phyloP scores from a whole-genome alignment of 1,140 invertebrate species.

The Heliconius hewitsoni region DNA sequence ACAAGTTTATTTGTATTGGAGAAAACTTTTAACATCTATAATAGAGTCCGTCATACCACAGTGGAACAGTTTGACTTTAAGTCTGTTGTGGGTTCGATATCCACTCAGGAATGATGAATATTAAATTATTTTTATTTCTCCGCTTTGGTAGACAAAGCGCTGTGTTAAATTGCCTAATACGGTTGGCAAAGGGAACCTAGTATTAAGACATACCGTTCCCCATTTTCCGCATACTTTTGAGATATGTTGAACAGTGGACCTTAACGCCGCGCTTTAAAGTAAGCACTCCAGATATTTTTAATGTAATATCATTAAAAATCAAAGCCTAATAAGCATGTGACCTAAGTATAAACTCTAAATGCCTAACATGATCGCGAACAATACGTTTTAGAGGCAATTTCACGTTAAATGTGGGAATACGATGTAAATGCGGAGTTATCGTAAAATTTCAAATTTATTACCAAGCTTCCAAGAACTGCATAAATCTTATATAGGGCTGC shows the following conservation, averaged over 20 bases:
- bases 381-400: constrained; percentile 29
- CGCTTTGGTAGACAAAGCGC: neutral
- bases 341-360: neutral
- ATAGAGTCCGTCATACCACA: neutral
- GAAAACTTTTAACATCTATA: neutral
- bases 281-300: too few species aligned
- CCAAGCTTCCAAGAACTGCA: constrained; percentile 29
- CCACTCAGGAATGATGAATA: neutral
- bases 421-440: constrained; percentile 45
- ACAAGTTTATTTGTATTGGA: neutral
- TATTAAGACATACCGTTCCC: too few species aligned
- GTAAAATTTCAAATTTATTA: constrained; percentile 45
- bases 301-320: neutral
- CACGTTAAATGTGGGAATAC: constrained; percentile 31
- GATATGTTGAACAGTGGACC: too few species aligned
- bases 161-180: too few species aligned
- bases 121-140: neutral
- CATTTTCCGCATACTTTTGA: too few species aligned
- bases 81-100: neutral
- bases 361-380: constrained; percentile 26
- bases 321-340: neutral
- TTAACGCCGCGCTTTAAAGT: too few species aligned
- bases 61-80: neutral
- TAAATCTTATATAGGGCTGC: constrained; percentile 38
- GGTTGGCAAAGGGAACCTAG: too few species aligned